Evolutionary conservation across 2,797 vertebrate species (phyloP), one percentile per base, ranked within the genome.

Genomic region (Bovichtus diacanthus): DNA sequence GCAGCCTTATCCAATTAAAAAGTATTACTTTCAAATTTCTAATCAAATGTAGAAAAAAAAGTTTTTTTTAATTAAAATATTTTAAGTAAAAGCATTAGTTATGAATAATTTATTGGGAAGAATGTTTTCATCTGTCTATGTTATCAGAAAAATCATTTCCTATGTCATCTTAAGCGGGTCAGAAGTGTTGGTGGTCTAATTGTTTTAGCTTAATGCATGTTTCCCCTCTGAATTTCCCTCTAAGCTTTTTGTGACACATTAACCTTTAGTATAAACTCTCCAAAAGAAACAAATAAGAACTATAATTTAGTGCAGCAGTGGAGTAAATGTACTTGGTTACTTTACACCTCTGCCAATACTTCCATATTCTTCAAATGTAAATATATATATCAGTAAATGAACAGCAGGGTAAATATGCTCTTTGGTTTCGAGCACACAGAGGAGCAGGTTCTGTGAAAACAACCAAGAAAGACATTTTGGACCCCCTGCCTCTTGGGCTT

Each of bases 341-440:
- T 55, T 60, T 39, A 16, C 5, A 47, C 9, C 15, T 53, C 51
- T 54, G 53, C 36, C 6, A 51, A 36, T 27, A 59, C 62, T 7
- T 51, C 12, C 3, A 51, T 4, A 41, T 21, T 55, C 29, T 59
- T 66, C 34, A 63, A 47, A 60, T 31, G 19, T 53, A 84, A 80
- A 81, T 50, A 74, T 11, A 71, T 25, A 43, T 29, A 41, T 41
- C 55, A 75, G 21, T 49, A 59, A 59, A 83, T 59, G 7, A 73
- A 59, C 44, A 47, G 60, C 10, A 23, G 38, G 44, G 12, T 63
- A 56, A 64, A 43, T 61, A 79, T 84, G 47, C 71, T 74, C 38
- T 84, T 74, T 86, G 76, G 34, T 79, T 21, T 73, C 25, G 9
- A 39, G 41, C n/a, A n/a, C 41, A 67, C 34, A 21, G 34, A 60